Conservation (phyloP, 1,140 invertebrate genomes). For the Neodiprion virginianus region DNA sequence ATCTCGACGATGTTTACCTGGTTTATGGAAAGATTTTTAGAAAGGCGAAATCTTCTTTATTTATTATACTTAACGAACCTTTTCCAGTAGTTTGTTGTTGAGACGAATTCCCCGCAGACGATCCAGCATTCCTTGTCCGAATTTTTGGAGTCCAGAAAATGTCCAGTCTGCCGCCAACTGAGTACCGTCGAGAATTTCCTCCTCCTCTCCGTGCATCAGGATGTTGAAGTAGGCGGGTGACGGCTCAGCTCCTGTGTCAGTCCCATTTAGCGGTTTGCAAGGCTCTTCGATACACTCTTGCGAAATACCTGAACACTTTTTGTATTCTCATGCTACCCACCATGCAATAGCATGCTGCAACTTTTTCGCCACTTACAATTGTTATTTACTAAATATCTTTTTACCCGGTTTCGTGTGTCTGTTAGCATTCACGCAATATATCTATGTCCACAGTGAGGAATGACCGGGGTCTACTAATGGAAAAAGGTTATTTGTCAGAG, state of each 20-base stretch:
- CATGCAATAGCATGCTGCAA: background rate
- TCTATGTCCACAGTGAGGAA: background rate
- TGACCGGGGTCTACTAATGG: too few species aligned
- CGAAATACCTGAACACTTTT: conserved; percentile 44
- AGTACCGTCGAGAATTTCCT: conserved; percentile 87
- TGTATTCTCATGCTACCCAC: conserved; percentile 9
- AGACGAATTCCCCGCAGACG: conserved; percentile 83
- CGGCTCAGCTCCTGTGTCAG: conserved; percentile 83
- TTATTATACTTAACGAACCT: conserved; percentile 65
- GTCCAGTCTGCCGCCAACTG: conserved; percentile 92
- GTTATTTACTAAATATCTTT: background rate
- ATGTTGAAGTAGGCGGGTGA: conserved; percentile 95
- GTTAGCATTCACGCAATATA: conserved; percentile 20
- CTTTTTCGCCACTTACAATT: background rate
- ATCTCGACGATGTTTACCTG: conserved; percentile 96
- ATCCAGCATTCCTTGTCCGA: conserved; percentile 91
- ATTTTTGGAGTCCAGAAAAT: conserved; percentile 92
- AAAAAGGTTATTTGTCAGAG: too few species aligned
- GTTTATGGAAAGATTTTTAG: conserved; percentile 27
- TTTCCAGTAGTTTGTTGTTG: conserved; percentile 85
- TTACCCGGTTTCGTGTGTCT: background rate
- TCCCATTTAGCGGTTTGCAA: conserved; percentile 43
- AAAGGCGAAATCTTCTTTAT: conserved; percentile 12
- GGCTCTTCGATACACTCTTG: conserved; percentile 39
- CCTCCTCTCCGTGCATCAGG: conserved; percentile 85